Evolutionary conservation across 2,888 invertebrate genomes (phyloP).

Genomic region (Trachelus troglodyta): DNA sequence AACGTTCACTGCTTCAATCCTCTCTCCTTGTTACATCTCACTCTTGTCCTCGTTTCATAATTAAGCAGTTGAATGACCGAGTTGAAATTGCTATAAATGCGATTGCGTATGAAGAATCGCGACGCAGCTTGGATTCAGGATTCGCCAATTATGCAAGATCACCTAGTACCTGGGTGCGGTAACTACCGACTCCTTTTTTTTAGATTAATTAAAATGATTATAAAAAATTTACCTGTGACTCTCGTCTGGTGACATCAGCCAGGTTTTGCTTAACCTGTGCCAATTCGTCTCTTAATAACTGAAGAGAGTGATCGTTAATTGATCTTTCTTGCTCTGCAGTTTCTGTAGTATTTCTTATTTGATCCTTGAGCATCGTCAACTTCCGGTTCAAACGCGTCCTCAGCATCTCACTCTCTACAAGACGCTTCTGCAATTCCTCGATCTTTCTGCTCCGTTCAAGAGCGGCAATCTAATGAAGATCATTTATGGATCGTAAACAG

Average conservation of each 20-base stretch:
- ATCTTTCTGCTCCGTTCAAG: conserved; percentile 85
- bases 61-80: neutral
- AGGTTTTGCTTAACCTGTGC: conserved; percentile 79
- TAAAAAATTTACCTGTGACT: conserved; percentile 71
- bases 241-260: conserved; percentile 77
- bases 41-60: neutral
- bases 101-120: neutral
- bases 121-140: neutral
- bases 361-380: conserved; percentile 78
- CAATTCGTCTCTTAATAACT: conserved; percentile 80
- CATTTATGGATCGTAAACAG: neutral
- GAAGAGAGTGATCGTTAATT: conserved; percentile 77
- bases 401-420: conserved; percentile 84
- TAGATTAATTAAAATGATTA: neutral
- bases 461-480: conserved; percentile 76
- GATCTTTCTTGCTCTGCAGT: conserved; percentile 77
- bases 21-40: neutral
- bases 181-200: neutral
- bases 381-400: conserved; percentile 81
- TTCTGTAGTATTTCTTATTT: conserved; percentile 75
- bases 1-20: neutral
- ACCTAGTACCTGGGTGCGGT: neutral
- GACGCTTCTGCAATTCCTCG: conserved; percentile 83
- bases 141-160: neutral
- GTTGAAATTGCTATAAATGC: neutral